These are phyloP conservation scores for Drosophila leontia DNA, from an alignment of 1,140 invertebrate species.

Conservation along the genomic window DNA sequence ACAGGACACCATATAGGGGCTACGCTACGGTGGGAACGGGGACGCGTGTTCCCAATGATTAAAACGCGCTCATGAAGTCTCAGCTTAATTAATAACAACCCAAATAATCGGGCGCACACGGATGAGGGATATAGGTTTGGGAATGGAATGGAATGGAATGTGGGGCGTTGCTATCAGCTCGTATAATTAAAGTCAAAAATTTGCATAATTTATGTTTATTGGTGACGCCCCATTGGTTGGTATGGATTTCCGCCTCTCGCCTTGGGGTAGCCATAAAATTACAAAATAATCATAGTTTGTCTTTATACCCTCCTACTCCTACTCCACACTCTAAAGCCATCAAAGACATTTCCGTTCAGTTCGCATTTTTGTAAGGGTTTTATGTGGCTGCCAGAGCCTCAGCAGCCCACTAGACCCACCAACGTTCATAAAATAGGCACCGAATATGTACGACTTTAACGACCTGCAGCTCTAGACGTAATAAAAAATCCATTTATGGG, in stretches of 20 bases:
- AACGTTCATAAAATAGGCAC: conserved; percentile 52
- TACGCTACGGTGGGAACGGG: conserved; percentile 11
- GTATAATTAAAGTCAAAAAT: conserved; percentile 77
- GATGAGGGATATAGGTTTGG: not conserved
- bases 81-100: conserved; percentile 76
- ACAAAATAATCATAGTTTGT: conserved; percentile 65
- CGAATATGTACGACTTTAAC: conserved; percentile 66
- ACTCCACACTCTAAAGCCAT: conserved; percentile 11
- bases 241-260: conserved; percentile 13
- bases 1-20: conserved; percentile 10
- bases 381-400: conserved; percentile 35
- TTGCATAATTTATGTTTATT: conserved; percentile 82
- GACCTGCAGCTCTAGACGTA: conserved; percentile 63
- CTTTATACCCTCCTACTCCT: not conserved
- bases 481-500: conserved; percentile 63
- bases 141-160: not conserved
- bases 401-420: conserved; percentile 14
- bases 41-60: conserved; percentile 58
- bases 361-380: conserved; percentile 55
- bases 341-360: conserved; percentile 40
- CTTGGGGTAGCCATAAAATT: conserved; percentile 52
- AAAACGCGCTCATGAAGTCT: conserved; percentile 64
- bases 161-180: conserved; percentile 51
- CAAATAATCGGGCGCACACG: conserved; percentile 40
- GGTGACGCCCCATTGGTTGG: conserved; percentile 56